phyloP scores from a whole-genome alignment of 2,888 invertebrate species.

The Chrysina gloriosa region DNA sequence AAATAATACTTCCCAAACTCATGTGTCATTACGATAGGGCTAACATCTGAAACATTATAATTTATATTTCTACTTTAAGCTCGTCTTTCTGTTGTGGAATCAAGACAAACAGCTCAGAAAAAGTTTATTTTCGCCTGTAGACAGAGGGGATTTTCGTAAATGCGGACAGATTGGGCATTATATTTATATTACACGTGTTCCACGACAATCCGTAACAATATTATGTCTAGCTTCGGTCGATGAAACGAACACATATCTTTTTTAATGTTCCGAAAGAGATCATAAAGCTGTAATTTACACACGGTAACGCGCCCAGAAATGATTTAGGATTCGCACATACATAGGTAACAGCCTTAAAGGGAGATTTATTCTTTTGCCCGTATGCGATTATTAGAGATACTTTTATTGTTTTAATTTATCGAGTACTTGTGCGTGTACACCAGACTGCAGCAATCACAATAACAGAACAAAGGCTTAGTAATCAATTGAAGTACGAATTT shows the following conservation, averaged over 20 bases:
- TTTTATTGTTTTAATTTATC: too few relatives aligned
- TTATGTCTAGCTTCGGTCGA: conserved; percentile 35
- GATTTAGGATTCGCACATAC: conserved; percentile 18
- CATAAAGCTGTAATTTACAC: conserved; percentile 44
- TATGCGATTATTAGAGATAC: neutral
- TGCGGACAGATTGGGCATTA: conserved; percentile 45
- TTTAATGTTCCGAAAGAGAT: conserved; percentile 39
- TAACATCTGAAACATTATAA: neutral
- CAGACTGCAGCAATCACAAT: too few relatives aligned
- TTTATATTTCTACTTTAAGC: neutral
- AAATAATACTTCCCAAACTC: too few relatives aligned
- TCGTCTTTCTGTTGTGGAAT: neutral
- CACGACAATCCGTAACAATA: conserved; percentile 39
- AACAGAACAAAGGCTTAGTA: too few relatives aligned
- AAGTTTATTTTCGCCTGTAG: conserved; percentile 20
- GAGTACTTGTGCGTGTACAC: too few relatives aligned
- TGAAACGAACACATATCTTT: conserved; percentile 43
- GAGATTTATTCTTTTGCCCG: conserved; percentile 4
- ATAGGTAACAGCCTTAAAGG: conserved; percentile 2
- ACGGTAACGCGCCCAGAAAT: conserved; percentile 6
- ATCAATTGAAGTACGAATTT: neutral
- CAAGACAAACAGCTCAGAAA: conserved; percentile 16
- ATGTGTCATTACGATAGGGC: too few relatives aligned
- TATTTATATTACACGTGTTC: conserved; percentile 45
- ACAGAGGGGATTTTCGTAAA: conserved; percentile 42